These are phyloP conservation scores for Philypnodon macrostomus DNA, from an alignment of 2,797 vertebrate genomes.

Conservation along the genomic window DNA sequence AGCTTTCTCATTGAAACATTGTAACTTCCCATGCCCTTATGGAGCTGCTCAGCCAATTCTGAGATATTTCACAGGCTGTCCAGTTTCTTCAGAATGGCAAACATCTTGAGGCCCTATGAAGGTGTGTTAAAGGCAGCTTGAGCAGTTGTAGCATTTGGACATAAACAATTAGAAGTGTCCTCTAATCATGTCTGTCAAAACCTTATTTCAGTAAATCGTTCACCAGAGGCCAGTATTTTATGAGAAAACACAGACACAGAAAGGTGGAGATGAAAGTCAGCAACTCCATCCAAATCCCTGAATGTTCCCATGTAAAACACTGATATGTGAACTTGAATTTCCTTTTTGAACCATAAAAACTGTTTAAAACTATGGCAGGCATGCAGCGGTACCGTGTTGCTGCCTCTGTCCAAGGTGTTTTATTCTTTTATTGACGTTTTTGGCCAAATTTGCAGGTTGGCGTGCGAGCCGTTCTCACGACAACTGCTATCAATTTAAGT, in stretches of 20 bases:
- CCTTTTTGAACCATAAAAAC: constrained; percentile 3
- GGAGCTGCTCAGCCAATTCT: neutral
- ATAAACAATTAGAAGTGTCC: constrained; percentile 19
- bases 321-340: constrained; percentile 14
- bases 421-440: constrained; percentile 40
- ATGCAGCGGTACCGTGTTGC: constrained; percentile 10
- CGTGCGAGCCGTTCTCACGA: constrained; percentile 36
- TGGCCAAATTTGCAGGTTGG: constrained; percentile 31
- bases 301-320: constrained; percentile 1
- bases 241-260: constrained; percentile 6
- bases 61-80: neutral
- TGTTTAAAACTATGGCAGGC: constrained; percentile 16
- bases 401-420: constrained; percentile 30
- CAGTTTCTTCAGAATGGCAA: too few species aligned
- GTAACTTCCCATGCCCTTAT: neutral
- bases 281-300: constrained; percentile 6
- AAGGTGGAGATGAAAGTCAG: constrained; percentile 2
- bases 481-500: constrained; percentile 48
- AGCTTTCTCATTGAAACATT: too few species aligned
- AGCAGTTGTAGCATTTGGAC: neutral
- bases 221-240: constrained; percentile 10
- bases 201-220: constrained; percentile 13
- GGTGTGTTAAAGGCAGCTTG: too few species aligned
- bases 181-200: constrained; percentile 26
- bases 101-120: too few species aligned